Conservation (phyloP, 2,113 vertebrate genomes). For the Eidolon helvum region DNA sequence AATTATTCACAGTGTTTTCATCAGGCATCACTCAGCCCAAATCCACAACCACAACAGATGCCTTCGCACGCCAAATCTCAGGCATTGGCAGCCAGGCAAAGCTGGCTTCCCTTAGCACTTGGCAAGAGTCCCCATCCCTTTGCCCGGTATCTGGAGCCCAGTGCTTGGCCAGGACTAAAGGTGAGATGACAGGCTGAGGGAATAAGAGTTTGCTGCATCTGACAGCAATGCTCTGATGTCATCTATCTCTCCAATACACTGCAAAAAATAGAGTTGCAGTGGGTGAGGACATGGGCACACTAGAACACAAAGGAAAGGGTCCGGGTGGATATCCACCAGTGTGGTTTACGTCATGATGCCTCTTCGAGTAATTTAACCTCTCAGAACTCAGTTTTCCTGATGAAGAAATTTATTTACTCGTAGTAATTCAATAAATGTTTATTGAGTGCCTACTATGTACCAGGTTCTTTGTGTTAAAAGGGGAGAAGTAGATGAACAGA, state of each 20-base stretch:
- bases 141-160: not conserved
- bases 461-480: not conserved
- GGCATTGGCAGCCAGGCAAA: constrained; percentile 38
- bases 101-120: constrained; percentile 20
- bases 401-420: not conserved
- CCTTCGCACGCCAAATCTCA: constrained; percentile 26
- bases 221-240: not conserved
- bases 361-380: not conserved
- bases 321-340: no score
- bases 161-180: constrained; percentile 16
- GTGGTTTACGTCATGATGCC: not conserved
- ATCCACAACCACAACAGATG: constrained; percentile 64
- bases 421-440: not conserved
- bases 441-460: not conserved
- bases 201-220: not conserved
- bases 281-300: not conserved
- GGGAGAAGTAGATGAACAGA: not conserved
- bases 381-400: not conserved
- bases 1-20: constrained; percentile 70
- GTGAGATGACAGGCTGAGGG: not conserved
- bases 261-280: not conserved
- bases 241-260: not conserved
- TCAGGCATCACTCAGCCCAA: constrained; percentile 53
- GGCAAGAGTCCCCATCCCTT: not conserved
- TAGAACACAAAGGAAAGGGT: not conserved